These are phyloP conservation scores for Rhinichthys klamathensis DNA, from an alignment of 2,113 vertebrate species.

Conservation along the genomic window DNA sequence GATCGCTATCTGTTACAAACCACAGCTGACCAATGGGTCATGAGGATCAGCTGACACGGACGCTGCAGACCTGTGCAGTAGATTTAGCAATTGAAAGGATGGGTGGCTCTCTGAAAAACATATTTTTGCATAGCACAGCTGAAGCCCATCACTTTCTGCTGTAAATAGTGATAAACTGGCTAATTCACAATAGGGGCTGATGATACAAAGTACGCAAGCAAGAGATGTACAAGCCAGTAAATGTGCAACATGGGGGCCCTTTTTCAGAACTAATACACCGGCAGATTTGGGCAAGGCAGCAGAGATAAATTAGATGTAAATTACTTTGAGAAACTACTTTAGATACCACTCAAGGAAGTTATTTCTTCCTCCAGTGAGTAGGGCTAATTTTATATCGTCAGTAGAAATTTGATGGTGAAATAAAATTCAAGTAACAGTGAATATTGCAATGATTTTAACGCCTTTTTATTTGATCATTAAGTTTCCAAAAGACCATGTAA, in stretches of 20 bases:
- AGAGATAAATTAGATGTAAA: not conserved
- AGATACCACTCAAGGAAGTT: conserved; percentile 12
- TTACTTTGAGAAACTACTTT: not conserved
- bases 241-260: not conserved
- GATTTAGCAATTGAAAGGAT: not conserved
- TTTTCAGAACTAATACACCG: not conserved
- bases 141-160: not conserved
- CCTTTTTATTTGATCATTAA: not conserved
- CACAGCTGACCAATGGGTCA: conserved; percentile 32
- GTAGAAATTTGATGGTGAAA: conserved; percentile 2
- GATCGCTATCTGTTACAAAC: conserved; percentile 47
- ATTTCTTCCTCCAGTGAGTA: conserved; percentile 25
- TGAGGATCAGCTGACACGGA: conserved; percentile 40
- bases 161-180: not conserved
- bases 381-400: not conserved
- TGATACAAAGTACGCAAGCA: conserved; percentile 20
- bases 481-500: conserved; percentile 2
- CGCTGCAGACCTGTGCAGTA: not conserved
- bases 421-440: conserved; percentile 10
- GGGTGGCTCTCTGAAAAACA: not conserved
- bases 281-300: not conserved
- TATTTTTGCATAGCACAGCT: not conserved
- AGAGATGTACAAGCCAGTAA: not conserved
- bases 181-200: conserved; percentile 12
- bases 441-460: conserved; percentile 1